Conservation (phyloP, 2,888 invertebrate genomes). For the Drosophila emarginata region DNA sequence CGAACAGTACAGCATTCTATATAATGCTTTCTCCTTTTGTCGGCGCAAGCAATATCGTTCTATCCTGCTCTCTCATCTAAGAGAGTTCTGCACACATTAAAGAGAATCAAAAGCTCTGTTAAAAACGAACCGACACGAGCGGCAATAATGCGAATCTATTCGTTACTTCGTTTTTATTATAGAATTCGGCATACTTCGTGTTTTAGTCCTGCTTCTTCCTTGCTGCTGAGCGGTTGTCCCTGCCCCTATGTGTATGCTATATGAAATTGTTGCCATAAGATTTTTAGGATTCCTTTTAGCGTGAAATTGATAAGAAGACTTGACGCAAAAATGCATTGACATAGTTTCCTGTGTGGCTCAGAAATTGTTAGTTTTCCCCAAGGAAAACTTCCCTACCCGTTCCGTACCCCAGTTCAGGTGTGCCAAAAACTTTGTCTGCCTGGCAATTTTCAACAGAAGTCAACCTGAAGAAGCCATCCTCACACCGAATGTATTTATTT, state of each 20-base stretch:
- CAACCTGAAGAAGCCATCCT: constrained; percentile 15
- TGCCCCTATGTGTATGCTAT: constrained; percentile 34
- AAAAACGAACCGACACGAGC: constrained; percentile 24
- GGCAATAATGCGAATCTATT: background rate
- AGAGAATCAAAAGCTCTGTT: constrained; percentile 63
- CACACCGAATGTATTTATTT: constrained; percentile 61
- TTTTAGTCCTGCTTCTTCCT: constrained; percentile 39
- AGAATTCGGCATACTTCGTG: constrained; percentile 15
- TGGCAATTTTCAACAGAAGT: constrained; percentile 8
- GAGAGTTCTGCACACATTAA: constrained; percentile 54
- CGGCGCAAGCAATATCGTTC: constrained; percentile 70
- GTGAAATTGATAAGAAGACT: constrained; percentile 36
- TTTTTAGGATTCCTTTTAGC: constrained; percentile 28
- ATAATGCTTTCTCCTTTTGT: constrained; percentile 40
- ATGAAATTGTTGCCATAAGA: constrained; percentile 1
- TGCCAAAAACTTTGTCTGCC: constrained; percentile 58
- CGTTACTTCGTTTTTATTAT: background rate
- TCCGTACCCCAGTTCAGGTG: constrained; percentile 63
- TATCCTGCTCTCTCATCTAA: constrained; percentile 44
- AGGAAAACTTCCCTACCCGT: background rate
- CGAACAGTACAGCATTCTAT: constrained; percentile 39
- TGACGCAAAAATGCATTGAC: constrained; percentile 61
- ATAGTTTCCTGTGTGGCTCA: constrained; percentile 40
- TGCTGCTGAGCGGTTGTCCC: constrained; percentile 34
- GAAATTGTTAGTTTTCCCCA: background rate